Percentiles rank a stretch among this genome's conserved stretches.
These are phyloP conservation scores for Circaetus gallicus DNA, from an alignment of 2,113 vertebrate genomes.

Conservation along the genomic window DNA sequence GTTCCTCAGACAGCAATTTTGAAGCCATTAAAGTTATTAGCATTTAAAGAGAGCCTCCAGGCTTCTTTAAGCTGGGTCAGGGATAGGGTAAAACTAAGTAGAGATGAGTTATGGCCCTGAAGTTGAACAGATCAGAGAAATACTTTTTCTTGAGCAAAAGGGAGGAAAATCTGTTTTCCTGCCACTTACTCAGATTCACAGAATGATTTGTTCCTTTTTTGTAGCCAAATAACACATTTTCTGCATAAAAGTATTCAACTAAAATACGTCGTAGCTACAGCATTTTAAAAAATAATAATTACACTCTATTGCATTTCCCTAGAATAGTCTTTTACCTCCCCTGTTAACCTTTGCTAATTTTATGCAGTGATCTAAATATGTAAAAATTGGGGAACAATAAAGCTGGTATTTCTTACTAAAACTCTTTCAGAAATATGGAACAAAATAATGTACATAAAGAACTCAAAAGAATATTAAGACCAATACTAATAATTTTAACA, in stretches of 20 bases:
- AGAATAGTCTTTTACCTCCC: not conserved
- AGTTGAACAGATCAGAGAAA: not conserved
- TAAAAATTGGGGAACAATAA: not conserved
- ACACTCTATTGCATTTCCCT: not conserved
- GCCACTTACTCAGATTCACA: not conserved
- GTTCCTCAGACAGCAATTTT: not conserved
- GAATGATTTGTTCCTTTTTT: not conserved
- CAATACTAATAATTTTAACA: not conserved
- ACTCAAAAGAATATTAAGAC: not conserved
- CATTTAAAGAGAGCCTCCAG: not conserved
- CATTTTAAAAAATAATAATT: not conserved
- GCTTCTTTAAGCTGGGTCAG: not conserved
- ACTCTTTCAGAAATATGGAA: not conserved
- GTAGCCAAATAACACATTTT: not conserved
- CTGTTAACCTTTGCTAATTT: not conserved
- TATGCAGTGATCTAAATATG: not conserved
- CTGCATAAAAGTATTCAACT: not conserved
- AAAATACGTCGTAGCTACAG: not conserved
- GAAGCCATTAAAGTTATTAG: not conserved
- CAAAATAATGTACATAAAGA: not conserved
- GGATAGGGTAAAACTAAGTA: not conserved
- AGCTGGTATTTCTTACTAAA: not conserved
- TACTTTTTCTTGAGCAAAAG: not conserved
- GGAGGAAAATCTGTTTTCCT: not conserved
- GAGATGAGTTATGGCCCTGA: not conserved